Conservation (phyloP, 1,140 invertebrate species). For the Telenomus remus region DNA sequence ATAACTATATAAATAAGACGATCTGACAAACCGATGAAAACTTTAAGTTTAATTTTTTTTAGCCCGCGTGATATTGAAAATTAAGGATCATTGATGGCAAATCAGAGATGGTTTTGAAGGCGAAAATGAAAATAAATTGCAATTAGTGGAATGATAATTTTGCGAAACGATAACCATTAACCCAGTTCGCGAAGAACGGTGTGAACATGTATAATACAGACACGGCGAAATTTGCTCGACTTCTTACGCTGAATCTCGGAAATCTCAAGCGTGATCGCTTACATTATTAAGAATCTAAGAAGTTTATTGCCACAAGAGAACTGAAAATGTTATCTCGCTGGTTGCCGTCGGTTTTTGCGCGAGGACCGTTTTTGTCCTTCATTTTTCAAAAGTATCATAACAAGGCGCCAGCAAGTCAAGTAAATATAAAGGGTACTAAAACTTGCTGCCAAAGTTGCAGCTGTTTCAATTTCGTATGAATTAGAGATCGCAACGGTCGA, state of each 20-base stretch:
- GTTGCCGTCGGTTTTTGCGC: conserved; percentile 16
- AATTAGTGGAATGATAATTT: conserved; percentile 57
- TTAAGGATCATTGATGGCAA: neutral
- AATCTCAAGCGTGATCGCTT: conserved; percentile 56
- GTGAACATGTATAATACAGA: conserved; percentile 58
- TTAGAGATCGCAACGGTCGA: too few species aligned
- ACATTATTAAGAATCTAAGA: conserved; percentile 56
- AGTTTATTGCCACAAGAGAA: conserved; percentile 47
- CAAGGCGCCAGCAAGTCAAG: conserved; percentile 24
- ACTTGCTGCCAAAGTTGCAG: too few species aligned
- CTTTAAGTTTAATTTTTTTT: too few species aligned
- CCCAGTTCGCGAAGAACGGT: conserved; percentile 41
- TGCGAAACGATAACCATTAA: conserved; percentile 57
- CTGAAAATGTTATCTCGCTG: conserved; percentile 40
- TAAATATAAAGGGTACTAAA: conserved; percentile 19
- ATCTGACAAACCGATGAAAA: too few species aligned
- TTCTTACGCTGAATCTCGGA: conserved; percentile 54
- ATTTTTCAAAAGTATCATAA: conserved; percentile 33
- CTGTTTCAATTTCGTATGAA: too few species aligned
- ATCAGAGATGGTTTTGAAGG: conserved; percentile 27
- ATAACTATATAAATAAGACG: too few species aligned
- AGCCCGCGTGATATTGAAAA: too few species aligned
- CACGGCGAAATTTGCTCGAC: conserved; percentile 43
- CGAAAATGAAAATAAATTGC: conserved; percentile 52
- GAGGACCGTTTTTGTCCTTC: conserved; percentile 15